phyloP scores from a whole-genome alignment of 1,140 invertebrate genomes.

The Diorhabda elongata region DNA sequence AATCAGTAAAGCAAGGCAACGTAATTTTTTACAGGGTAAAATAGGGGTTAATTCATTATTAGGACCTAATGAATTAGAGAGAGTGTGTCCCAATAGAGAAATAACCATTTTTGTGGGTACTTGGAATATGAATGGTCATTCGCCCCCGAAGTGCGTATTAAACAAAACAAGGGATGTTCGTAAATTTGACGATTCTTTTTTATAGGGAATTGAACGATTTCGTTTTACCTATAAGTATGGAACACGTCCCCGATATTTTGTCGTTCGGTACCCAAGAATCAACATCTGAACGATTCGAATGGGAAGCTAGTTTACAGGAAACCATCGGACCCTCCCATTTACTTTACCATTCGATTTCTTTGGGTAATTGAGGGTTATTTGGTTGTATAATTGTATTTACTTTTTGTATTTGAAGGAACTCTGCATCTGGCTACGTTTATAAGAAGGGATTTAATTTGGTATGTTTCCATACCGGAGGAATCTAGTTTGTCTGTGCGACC shows the following conservation, averaged over 20 bases:
- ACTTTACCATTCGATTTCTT: slow-evolving; percentile 71
- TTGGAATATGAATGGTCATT: slow-evolving; percentile 94
- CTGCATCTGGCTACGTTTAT: slow-evolving; percentile 84
- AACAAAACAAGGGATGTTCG: neutral
- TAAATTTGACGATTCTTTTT: neutral
- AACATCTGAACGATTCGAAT: slow-evolving; percentile 76
- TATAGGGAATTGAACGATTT: slow-evolving; percentile 78
- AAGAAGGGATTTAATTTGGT: slow-evolving; percentile 88
- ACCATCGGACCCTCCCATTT: slow-evolving; percentile 88
- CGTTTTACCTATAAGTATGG: slow-evolving; percentile 75
- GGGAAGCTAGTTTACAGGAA: slow-evolving; percentile 88
- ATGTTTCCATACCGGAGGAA: slow-evolving; percentile 85
- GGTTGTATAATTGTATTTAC: neutral
- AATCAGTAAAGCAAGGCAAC: slow-evolving; percentile 70
- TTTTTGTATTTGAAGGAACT: slow-evolving; percentile 57
- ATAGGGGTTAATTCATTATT: slow-evolving; percentile 74
- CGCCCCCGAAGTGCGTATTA: slow-evolving; percentile 57
- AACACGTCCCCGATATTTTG: slow-evolving; percentile 86
- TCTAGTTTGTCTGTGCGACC: slow-evolving; percentile 80
- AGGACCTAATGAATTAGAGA: slow-evolving; percentile 76
- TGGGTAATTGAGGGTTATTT: slow-evolving; percentile 49
- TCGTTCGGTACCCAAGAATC: slow-evolving; percentile 92
- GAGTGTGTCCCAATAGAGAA: slow-evolving; percentile 79
- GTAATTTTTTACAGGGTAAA: slow-evolving; percentile 75
- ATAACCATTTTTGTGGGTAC: slow-evolving; percentile 86